A percentile compares a stretch with the other conserved stretches of the same genome.
These are phyloP conservation scores for Sparidentex hasta DNA, from an alignment of 2,797 vertebrate species.

Conservation along the genomic window DNA sequence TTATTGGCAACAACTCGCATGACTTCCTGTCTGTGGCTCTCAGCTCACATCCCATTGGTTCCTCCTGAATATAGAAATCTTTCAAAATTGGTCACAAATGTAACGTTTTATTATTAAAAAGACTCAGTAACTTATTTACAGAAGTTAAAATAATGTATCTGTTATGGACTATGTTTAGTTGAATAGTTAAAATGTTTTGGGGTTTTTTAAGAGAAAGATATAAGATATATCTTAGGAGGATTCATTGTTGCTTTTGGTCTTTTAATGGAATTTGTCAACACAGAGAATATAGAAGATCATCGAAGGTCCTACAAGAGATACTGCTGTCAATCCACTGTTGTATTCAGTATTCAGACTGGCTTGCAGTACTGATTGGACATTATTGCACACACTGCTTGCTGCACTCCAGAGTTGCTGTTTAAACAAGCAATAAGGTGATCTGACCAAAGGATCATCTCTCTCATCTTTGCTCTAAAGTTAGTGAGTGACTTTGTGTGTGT, in stretches of 20 bases:
- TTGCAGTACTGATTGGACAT: neutral
- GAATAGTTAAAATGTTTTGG: too few species aligned
- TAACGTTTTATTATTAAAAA: too few species aligned
- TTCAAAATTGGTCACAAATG: too few species aligned
- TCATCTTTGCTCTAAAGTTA: neutral
- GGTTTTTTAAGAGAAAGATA: too few species aligned
- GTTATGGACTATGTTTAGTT: too few species aligned
- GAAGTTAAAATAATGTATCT: too few species aligned
- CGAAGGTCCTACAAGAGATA: neutral
- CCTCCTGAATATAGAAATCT: too few species aligned
- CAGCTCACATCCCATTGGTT: too few species aligned
- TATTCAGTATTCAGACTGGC: neutral
- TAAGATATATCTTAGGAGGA: neutral
- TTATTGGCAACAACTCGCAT: too few species aligned
- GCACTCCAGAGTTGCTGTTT: neutral
- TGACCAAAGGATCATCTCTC: neutral
- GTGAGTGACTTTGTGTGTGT: neutral
- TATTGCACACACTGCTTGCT: neutral
- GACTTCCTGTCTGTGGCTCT: too few species aligned
- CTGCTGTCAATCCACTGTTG: neutral
- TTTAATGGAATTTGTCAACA: neutral
- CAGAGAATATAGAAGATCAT: neutral
- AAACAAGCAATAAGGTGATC: neutral
- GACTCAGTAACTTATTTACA: too few species aligned
- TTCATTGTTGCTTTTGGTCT: neutral